Evolutionary conservation across 2,797 vertebrate genomes (phyloP), one percentile per base, ranked within the genome.

Genomic region (Alectoris magna): DNA sequence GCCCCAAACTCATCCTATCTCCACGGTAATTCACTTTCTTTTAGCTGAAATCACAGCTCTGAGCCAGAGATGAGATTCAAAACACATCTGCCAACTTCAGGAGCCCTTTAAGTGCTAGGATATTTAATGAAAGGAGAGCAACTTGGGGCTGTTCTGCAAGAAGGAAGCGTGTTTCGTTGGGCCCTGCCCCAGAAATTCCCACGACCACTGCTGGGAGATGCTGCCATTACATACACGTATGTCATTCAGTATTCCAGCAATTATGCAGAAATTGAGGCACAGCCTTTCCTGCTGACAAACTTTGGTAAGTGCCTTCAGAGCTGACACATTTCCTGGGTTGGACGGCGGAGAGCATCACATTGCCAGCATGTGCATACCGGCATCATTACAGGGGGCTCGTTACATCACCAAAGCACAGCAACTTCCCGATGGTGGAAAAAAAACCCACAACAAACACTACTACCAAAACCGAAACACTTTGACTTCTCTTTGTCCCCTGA

Each of bases 161-260:
- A 87, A 3, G 2, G 39, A 70, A 43, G 10, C 21, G 9, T 0
- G 2, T 29, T 75, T 39, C 19, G 63, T 11, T 75, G 23, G 34
- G 64, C 43, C 17, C 70, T 78, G 43, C 16, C 59, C 60, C 59
- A 70, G 64, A 34, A 88, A 51, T 14, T 2, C 19, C 36, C 51
- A 44, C 0, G 0, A 27, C 75, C 26, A 5, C 51, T 79, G 84
- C 43, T 0, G 0, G 49, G 43, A 70, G 21, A 14, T 51, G 69
- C 34, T 86, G 44, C 56, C 56, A 31, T 6, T 10, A 6, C 70
- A 4, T 3, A 24, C 0, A 0, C 3, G 10, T 4, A 3, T 1
- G 6, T 5, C 72, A 13, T 24, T 77, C 64, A 67, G n/a, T 14
- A 41, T 68, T 77, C 49, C 74, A 70, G 34, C 26, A 56, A 6